These are phyloP conservation scores for Augochlorella aurata DNA, from an alignment of 2,888 invertebrate species.

Conservation along the genomic window DNA sequence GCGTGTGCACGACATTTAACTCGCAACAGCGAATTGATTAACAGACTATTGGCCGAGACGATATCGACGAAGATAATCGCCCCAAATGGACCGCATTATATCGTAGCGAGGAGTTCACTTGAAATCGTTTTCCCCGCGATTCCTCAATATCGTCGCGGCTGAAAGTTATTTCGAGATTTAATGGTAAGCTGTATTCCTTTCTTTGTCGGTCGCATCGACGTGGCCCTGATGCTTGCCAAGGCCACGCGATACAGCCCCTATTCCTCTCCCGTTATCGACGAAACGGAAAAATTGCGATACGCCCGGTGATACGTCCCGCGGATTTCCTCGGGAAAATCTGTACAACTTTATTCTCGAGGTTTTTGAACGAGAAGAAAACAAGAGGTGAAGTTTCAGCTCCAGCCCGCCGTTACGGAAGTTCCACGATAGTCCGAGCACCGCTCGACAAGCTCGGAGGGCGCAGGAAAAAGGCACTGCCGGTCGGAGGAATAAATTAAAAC, in stretches of 20 bases:
- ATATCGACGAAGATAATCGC: slow-evolving; percentile 11
- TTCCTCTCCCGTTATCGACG: neutral
- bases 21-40: neutral
- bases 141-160: slow-evolving; percentile 30
- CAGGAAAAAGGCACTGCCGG: neutral
- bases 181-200: slow-evolving; percentile 36
- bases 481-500: slow-evolving; percentile 30
- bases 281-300: slow-evolving; percentile 4
- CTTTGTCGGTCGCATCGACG: slow-evolving; percentile 13
- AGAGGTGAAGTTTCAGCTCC: neutral
- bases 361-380: neutral
- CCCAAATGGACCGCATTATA: neutral
- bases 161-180: slow-evolving; percentile 61
- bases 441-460: slow-evolving; percentile 5
- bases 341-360: slow-evolving; percentile 15
- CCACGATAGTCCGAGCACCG: neutral
- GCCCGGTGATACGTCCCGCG: neutral
- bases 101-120: slow-evolving; percentile 25
- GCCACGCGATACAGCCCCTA: slow-evolving; percentile 30
- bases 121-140: slow-evolving; percentile 23
- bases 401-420: neutral
- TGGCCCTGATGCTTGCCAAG: slow-evolving; percentile 36
- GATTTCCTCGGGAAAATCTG: slow-evolving; percentile 22
- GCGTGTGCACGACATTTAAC: neutral
- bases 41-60: neutral